Evolutionary conservation across 2,797 vertebrate genomes (phyloP).

Genomic region (Notoglanidium macrostoma): DNA sequence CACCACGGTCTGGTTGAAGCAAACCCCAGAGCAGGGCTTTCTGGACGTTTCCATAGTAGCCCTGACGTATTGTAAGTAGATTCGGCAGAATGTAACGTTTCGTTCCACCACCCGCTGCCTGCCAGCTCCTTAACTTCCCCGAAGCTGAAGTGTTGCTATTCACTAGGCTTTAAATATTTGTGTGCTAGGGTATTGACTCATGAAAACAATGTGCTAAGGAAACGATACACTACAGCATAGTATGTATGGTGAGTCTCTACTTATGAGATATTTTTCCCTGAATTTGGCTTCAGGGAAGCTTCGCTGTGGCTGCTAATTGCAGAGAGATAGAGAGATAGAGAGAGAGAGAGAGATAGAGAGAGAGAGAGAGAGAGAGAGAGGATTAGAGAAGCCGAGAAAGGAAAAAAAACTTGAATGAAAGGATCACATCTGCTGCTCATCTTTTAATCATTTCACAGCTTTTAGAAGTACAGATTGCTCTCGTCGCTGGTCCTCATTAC

Average conservation of each 20-base stretch:
- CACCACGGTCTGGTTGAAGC: not conserved
- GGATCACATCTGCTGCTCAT: conserved; percentile 18
- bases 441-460: conserved; percentile 20
- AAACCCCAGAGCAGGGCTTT: not conserved
- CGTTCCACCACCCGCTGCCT: not conserved
- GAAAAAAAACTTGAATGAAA: not conserved
- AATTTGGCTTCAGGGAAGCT: not conserved
- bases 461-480: conserved; percentile 10
- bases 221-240: not conserved
- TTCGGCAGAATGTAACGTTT: not conserved
- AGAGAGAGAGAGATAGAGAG: not conserved
- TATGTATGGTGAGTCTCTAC: not conserved
- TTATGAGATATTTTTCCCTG: not conserved
- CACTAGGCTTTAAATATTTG: not conserved
- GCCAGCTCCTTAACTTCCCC: not conserved
- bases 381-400: not conserved
- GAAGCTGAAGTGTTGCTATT: not conserved
- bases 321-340: not conserved
- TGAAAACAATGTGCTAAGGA: not conserved
- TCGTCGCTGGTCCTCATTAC: not conserved
- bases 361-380: not conserved
- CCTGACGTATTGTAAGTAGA: not conserved
- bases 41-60: not conserved
- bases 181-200: not conserved
- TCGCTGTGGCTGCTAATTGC: too few species aligned